Conservation (phyloP, 2,797 vertebrate species). For the Cephalopachus bancanus region DNA sequence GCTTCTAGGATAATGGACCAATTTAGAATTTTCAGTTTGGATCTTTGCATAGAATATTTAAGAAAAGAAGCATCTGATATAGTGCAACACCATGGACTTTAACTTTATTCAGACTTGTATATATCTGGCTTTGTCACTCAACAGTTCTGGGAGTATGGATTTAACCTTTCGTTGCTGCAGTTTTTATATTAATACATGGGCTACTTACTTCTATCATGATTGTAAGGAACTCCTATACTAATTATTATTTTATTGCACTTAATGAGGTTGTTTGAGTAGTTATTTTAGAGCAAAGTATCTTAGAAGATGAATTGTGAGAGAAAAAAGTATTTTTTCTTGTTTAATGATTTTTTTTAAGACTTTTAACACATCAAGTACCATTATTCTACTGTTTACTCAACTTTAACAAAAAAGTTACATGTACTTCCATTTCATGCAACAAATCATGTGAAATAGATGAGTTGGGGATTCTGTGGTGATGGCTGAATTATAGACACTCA, state of each 20-base stretch:
- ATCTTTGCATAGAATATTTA: background rate
- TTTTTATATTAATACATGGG: constrained; percentile 5
- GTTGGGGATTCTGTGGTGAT: constrained; percentile 23
- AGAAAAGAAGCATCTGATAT: background rate
- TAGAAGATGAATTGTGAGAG: constrained; percentile 4
- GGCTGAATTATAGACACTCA: background rate
- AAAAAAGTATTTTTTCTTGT: constrained; percentile 8
- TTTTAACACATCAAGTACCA: background rate
- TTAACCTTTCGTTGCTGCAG: background rate
- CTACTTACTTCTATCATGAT: background rate
- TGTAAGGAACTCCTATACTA: background rate
- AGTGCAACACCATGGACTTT: background rate
- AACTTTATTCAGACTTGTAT: background rate
- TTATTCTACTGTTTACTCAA: constrained; percentile 66
- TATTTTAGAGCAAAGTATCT: constrained; percentile 16
- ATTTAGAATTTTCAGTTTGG: constrained; percentile 9
- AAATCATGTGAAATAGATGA: constrained; percentile 69
- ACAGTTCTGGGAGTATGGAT: constrained; percentile 4
- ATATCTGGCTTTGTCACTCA: constrained; percentile 23
- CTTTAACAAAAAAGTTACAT: constrained; percentile 54
- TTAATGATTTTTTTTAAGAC: constrained; percentile 50
- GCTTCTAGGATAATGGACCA: background rate
- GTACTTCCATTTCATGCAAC: constrained; percentile 63
- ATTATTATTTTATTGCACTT: constrained; percentile 19
- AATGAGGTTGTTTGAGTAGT: background rate